These are phyloP conservation scores for Spilarctia lutea DNA, from an alignment of 2,888 invertebrate genomes.

Conservation along the genomic window DNA sequence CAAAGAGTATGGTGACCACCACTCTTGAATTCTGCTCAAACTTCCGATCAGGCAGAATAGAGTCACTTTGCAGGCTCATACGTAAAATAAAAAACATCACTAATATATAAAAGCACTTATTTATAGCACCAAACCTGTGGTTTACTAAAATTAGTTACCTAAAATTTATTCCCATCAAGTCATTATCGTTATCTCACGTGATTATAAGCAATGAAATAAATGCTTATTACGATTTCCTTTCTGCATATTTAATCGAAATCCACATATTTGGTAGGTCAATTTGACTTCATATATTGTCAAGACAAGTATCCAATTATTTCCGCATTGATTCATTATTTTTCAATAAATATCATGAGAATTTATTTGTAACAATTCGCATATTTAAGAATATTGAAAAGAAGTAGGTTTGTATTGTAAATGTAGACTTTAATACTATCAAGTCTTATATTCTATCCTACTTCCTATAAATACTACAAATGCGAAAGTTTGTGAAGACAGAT, in stretches of 20 bases:
- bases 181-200: background rate
- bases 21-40: too few relatives aligned
- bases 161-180: background rate
- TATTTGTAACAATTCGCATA: background rate
- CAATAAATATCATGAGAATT: constrained; percentile 30
- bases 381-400: background rate
- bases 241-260: constrained; percentile 44
- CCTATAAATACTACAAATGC: too few relatives aligned
- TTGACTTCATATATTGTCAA: constrained; percentile 45
- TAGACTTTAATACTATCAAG: background rate
- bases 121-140: background rate
- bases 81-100: too few relatives aligned
- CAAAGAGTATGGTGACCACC: too few relatives aligned
- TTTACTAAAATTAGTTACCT: background rate
- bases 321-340: constrained; percentile 30
- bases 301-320: constrained; percentile 39
- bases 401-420: background rate
- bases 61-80: too few relatives aligned
- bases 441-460: background rate
- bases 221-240: constrained; percentile 38
- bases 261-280: constrained; percentile 49
- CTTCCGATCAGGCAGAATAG: too few relatives aligned
- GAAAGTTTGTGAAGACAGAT: too few relatives aligned
- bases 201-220: background rate
- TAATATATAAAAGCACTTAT: background rate